phyloP scores from a whole-genome alignment of 2,888 invertebrate genomes.

The Tiphia femorata region DNA sequence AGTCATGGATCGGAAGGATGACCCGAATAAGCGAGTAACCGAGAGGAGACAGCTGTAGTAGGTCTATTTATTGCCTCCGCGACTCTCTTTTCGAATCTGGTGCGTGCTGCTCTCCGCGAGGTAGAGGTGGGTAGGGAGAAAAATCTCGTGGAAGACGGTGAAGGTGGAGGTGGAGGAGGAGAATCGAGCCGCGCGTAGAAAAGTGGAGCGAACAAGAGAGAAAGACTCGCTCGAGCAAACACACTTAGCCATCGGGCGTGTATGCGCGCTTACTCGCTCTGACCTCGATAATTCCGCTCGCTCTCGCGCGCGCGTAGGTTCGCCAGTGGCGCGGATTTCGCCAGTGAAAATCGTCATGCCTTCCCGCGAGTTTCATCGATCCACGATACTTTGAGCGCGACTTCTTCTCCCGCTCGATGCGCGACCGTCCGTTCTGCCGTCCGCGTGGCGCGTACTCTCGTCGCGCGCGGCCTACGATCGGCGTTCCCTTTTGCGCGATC shows the following conservation, averaged over 20 bases:
- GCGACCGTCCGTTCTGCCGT: constrained; percentile 20
- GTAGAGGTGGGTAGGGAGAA: not conserved
- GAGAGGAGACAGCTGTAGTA: not conserved
- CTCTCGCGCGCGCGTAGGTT: constrained; percentile 27
- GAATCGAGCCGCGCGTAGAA: constrained; percentile 6
- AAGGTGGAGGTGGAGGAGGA: constrained; percentile 16
- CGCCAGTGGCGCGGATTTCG: constrained; percentile 35
- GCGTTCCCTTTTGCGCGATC: constrained; percentile 65
- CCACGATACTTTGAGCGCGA: constrained; percentile 4
- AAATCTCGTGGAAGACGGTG: constrained; percentile 4
- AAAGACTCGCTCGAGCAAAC: not conserved
- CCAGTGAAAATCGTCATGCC: constrained; percentile 51
- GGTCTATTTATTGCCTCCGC: not conserved
- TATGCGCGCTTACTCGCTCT: constrained; percentile 20
- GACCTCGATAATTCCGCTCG: constrained; percentile 44
- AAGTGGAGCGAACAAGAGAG: constrained; percentile 1
- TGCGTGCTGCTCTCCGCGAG: not conserved
- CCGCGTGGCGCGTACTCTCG: constrained; percentile 28
- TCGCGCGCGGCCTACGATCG: constrained; percentile 35
- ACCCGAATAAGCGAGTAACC: constrained; percentile 8
- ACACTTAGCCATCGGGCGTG: not conserved
- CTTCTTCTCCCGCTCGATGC: constrained; percentile 15
- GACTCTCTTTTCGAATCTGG: not conserved
- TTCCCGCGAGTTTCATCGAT: constrained; percentile 27
- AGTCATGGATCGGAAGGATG: constrained; percentile 4